phyloP scores from a whole-genome alignment of 1,140 invertebrate species.

The Dendrolimus kikuchii region DNA sequence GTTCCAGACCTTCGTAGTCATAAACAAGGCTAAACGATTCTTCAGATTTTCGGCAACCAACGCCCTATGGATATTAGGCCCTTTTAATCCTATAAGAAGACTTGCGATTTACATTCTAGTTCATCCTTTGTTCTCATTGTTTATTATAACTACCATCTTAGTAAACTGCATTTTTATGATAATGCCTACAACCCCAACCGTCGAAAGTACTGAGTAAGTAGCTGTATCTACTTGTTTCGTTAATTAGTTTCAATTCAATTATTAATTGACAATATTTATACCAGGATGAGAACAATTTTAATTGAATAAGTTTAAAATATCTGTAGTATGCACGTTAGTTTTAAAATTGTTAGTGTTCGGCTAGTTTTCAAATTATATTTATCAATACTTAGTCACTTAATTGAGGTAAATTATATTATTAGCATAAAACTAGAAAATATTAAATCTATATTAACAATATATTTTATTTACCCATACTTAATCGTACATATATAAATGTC shows the following conservation, averaged over 20 bases:
- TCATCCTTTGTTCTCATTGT: slow-evolving; percentile 97
- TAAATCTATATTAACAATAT: slow-evolving; percentile 12
- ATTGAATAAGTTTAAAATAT: slow-evolving; percentile 29
- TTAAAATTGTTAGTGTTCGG: slow-evolving; percentile 62
- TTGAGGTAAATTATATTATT: too few relatives aligned
- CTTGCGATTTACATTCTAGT: slow-evolving; percentile 98
- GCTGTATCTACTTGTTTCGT: too few relatives aligned
- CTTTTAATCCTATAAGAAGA: slow-evolving; percentile 97
- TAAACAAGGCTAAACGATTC: slow-evolving; percentile 98
- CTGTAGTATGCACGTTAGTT: slow-evolving; percentile 67
- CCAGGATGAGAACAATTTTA: slow-evolving; percentile 15
- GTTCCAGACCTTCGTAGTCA: slow-evolving; percentile 96
- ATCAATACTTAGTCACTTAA: slow-evolving; percentile 26
- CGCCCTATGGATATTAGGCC: slow-evolving; percentile 94
- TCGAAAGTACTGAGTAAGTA: slow-evolving; percentile 98
- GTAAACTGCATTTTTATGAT: slow-evolving; percentile 99
- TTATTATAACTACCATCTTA: slow-evolving; percentile 98
- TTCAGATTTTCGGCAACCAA: slow-evolving; percentile 98
- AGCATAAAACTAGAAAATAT: slow-evolving; percentile 3
- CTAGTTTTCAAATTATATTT: slow-evolving; percentile 44
- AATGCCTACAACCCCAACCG: slow-evolving; percentile 92
- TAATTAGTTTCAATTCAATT: slow-evolving; percentile 10
- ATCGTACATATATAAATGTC: slow-evolving; percentile 9
- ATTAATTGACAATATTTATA: slow-evolving; percentile 18
- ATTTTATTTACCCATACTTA: neutral